Evolutionary conservation across 2,888 invertebrate genomes (phyloP), one percentile per base, ranked within the genome.

Genomic region (Odontocolon sp.): DNA sequence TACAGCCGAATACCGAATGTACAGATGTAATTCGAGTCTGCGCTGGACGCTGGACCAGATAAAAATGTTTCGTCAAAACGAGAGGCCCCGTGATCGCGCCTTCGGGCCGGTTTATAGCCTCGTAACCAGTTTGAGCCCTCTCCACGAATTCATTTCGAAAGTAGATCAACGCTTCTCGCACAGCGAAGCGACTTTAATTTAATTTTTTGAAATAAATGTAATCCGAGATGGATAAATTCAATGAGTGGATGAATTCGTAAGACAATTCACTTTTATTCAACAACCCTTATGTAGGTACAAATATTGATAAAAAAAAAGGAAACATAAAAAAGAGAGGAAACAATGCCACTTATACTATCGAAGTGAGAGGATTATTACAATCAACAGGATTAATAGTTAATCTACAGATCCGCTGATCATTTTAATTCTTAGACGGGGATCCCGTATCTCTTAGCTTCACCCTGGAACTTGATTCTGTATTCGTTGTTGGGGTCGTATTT

Each of bases 401-500:
- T 36, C 18, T 33, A 9, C n/a, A 5, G 18, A 54, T 18, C 4
- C 16, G 8, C 23, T n/a, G 59, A 42, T 16, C 18, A 1, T 21
- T 45, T 42, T 42, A 18, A 8, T 42, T 52, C 75, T 82, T 83
- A 87, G 67, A 87, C 61, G 2, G 82, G 66, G 72, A 91, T 84
- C 64, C 90, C 90, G n/a, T 76, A 84, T 47, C 81, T 82, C 38
- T 82, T 77, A 16, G 89, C 94, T 50, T 93, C 92, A 0, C 92
- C 92, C 80, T 93, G 92, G 90, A 95, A 96, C 86, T 92, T 93
- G 87, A 91, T 91, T 85, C 92, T 92, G 92, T 94, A 96, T 59
- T 91, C 87, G 28, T 94, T 94, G 0, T 92, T 91, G 6, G 94
- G 94, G 88, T 96, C 96, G 88, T 92, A 96, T 89, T 94, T 95